Base-by-base conservation (phyloP, 2,888 invertebrate genomes). In the Creontiades dilutus region DNA sequence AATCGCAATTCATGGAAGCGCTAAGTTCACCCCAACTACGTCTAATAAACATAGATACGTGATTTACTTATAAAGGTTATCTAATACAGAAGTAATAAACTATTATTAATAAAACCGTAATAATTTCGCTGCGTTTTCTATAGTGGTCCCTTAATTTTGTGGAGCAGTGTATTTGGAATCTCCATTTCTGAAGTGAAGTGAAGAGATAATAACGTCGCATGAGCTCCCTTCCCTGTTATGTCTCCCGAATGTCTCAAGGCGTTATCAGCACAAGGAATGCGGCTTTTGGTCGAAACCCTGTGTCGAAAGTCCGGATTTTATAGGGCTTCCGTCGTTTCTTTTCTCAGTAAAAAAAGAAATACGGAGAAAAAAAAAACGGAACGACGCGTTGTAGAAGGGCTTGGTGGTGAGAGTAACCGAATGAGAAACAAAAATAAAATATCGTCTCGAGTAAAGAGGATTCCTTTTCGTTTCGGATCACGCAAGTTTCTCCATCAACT, bases 241-340 rank as follows among this genome's bases (percentile, higher is more conserved):
- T 52, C 16, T 52, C 52, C 37, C 37, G 52, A 57, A 57, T n/a
- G 16, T 57, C 57, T 57, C 57, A 57, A 57, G 57, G 5, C 57
- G 57, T 57, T 57, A 57, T 57, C 57, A 57, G 57, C n/a, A n/a
- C 37, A 37, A 37, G 57, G 57, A 57, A 57, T 57, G 57, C 57
- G 57, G 57, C 57, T 57, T 3, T 52, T 52, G 52, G 14, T 57
- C 57, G 13, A 16, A 52, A 52, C 13, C 52, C 52, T n/a, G n/a
- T 57, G 7, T n/a, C n/a, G n/a, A 57, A n/a, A 57, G 57, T 57
- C 57, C 16, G 57, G n/a, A 57, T 57, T 57, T 57, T 57, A 57
- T 57, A 57, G 57, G n/a, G 57, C 57, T 57, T 57, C 57, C 57
- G 57, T n/a, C 57, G 57, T 57, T 57, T 57, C n/a, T n/a, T 16